Evolutionary conservation across 2,797 vertebrate genomes (phyloP).

Genomic region (Sparus aurata): DNA sequence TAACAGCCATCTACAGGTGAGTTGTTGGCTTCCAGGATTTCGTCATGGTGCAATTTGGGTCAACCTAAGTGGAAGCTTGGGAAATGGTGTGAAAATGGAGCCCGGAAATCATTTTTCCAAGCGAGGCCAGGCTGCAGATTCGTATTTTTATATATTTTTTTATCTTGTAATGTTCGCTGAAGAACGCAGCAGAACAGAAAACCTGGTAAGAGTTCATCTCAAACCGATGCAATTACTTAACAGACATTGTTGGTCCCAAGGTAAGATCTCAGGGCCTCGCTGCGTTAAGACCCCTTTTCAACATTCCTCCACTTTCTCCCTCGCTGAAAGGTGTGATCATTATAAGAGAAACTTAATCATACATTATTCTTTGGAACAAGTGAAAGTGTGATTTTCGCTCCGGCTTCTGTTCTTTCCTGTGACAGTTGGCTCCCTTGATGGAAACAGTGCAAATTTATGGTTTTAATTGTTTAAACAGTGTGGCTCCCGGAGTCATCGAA

Average conservation of each 20-base stretch:
- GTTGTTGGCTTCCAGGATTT: conserved; percentile 41
- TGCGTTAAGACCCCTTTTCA: not conserved
- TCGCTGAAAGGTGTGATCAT: conserved; percentile 20
- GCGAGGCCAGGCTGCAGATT: conserved; percentile 6
- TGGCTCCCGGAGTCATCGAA: conserved; percentile 3
- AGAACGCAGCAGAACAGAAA: not conserved
- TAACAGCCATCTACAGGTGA: conserved; percentile 53
- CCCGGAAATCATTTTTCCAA: conserved; percentile 10
- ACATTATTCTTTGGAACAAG: conserved; percentile 2
- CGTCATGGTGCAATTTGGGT: conserved; percentile 48
- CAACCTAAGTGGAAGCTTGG: conserved; percentile 34
- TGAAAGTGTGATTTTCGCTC: not conserved
- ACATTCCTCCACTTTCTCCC: not conserved
- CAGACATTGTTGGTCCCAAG: no score
- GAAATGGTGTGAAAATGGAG: conserved; percentile 32
- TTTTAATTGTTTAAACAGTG: conserved; percentile 26
- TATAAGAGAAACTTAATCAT: not conserved
- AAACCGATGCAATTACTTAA: not conserved
- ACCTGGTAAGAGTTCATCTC: not conserved
- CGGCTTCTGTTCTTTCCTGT: not conserved
- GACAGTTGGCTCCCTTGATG: not conserved
- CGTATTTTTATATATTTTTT: not conserved
- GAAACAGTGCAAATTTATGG: not conserved
- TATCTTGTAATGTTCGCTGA: not conserved
- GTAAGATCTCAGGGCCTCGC: not conserved